These are phyloP conservation scores for Leucopternis melanops DNA, from an alignment of 2,113 vertebrate genomes.

Conservation along the genomic window DNA sequence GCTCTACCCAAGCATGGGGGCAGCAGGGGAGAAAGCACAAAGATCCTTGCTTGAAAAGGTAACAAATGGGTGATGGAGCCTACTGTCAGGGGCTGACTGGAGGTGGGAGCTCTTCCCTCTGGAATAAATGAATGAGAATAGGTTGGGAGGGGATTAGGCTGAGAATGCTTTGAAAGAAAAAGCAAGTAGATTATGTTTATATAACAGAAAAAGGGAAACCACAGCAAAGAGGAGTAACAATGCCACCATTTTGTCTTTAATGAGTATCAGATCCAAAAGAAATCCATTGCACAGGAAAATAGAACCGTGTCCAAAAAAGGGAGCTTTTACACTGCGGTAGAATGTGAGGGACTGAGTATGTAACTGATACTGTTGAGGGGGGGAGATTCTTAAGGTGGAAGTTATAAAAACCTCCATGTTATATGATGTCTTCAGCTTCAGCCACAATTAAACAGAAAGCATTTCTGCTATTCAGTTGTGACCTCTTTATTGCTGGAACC, in stretches of 20 bases:
- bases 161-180: conserved; percentile 59
- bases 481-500: background rate
- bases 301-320: background rate
- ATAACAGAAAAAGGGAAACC: conserved; percentile 52
- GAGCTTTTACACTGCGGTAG: background rate
- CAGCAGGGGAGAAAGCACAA: conserved; percentile 65
- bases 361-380: background rate
- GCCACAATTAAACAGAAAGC: background rate
- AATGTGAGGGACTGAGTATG: background rate
- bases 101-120: conserved; percentile 60
- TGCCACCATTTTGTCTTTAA: background rate
- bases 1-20: conserved; percentile 62
- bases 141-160: conserved; percentile 60
- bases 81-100: conserved; percentile 58
- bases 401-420: background rate
- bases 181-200: conserved; percentile 63
- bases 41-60: conserved; percentile 63
- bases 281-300: background rate
- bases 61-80: conserved; percentile 62
- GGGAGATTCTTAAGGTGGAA: background rate
- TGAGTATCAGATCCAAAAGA: background rate
- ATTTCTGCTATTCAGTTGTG: background rate
- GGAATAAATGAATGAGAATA: conserved; percentile 66
- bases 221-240: conserved; percentile 54
- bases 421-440: background rate